Evolutionary conservation across 2,113 vertebrate genomes (phyloP).

Genomic region (Entelurus aequoreus): DNA sequence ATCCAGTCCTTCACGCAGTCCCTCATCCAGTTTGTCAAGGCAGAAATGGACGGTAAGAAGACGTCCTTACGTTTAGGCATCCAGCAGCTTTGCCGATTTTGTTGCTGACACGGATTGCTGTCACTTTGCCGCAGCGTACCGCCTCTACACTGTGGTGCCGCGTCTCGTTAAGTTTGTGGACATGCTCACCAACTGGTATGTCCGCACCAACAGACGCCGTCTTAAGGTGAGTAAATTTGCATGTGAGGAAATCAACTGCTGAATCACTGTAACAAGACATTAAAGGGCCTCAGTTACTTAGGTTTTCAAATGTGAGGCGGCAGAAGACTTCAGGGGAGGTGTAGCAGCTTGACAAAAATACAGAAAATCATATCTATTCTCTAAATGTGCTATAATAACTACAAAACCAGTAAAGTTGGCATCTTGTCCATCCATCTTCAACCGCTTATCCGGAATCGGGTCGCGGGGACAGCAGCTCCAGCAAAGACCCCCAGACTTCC

Average conservation of each 20-base stretch:
- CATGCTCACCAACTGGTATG: constrained; percentile 96
- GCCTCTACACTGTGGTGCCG: constrained; percentile 92
- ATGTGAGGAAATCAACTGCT: not conserved
- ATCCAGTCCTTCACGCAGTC: constrained; percentile 95
- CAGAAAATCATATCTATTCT: too few species aligned
- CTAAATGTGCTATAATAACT: too few species aligned
- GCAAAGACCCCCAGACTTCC: too few species aligned
- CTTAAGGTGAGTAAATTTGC: constrained; percentile 80
- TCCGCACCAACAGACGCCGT: constrained; percentile 91
- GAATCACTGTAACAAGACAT: not conserved
- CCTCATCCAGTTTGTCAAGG: constrained; percentile 88
- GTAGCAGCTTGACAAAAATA: too few species aligned
- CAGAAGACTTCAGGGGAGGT: too few species aligned
- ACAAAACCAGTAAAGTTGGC: too few species aligned
- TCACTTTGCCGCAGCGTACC: constrained; percentile 76
- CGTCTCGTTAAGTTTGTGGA: constrained; percentile 95
- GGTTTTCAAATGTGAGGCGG: too few species aligned
- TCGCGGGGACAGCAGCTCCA: too few species aligned
- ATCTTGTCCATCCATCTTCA: too few species aligned
- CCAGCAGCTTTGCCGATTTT: not conserved
- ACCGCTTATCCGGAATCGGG: too few species aligned
- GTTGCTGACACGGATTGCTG: not conserved
- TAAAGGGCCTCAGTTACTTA: too few species aligned
- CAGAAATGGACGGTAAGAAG: constrained; percentile 87
- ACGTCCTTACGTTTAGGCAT: not conserved